Evolutionary conservation across 2,797 vertebrate genomes (phyloP).

Genomic region (Petrocephalus sullivani): DNA sequence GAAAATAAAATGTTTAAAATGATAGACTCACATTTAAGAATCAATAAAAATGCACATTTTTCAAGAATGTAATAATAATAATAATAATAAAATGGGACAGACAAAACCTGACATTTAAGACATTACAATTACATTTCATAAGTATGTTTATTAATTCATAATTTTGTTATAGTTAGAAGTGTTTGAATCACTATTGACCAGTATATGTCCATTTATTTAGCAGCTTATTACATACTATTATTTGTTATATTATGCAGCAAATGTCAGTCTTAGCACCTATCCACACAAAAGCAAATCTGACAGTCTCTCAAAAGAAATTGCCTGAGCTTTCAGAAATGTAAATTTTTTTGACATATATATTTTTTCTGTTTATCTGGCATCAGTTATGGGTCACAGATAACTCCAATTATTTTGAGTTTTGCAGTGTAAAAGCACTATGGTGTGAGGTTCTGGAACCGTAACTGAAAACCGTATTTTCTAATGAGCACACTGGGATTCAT

Average conservation of each 20-base stretch:
- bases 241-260: constrained; percentile 6
- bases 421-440: not conserved
- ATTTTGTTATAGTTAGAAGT: not conserved
- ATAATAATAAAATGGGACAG: not conserved
- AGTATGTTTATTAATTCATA: not conserved
- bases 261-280: not conserved
- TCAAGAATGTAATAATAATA: not conserved
- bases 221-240: constrained; percentile 1
- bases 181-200: not conserved
- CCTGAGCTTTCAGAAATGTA: not conserved
- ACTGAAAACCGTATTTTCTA: not conserved
- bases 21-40: not conserved
- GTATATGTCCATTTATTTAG: not conserved
- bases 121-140: not conserved
- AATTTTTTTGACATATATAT: not conserved
- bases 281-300: constrained; percentile 9
- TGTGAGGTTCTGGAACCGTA: not conserved
- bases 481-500: not conserved
- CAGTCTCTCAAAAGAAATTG: not conserved
- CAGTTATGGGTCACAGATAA: not conserved
- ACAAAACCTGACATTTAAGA: not conserved
- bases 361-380: constrained; percentile 9
- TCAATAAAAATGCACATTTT: not conserved
- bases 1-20: constrained; percentile 10
- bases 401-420: not conserved